Evolutionary conservation across 2,888 invertebrate species (phyloP).

Genomic region (Ochropleura plecta): DNA sequence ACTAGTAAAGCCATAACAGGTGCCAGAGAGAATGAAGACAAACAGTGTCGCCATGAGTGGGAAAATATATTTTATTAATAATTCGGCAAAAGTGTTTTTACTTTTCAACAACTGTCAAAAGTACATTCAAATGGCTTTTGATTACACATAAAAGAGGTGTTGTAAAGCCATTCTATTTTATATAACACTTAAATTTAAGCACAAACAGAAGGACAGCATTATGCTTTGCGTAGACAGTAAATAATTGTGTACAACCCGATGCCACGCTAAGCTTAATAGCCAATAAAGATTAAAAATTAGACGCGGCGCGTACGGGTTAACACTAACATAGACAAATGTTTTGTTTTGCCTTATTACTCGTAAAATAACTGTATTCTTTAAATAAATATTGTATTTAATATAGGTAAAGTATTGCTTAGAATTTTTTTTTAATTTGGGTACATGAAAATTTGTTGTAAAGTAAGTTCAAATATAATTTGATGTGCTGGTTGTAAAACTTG

Average conservation of each 20-base stretch:
- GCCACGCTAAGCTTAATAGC: slow-evolving; percentile 69
- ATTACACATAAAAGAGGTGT: background rate
- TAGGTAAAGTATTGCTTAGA: background rate
- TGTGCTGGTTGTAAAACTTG: slow-evolving; percentile 7
- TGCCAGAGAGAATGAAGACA: no score
- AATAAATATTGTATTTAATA: slow-evolving; percentile 8
- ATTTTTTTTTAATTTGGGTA: background rate
- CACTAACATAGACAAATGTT: slow-evolving; percentile 45
- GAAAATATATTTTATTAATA: no score
- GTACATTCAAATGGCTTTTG: background rate
- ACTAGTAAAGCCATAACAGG: no score
- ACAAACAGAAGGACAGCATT: slow-evolving; percentile 65
- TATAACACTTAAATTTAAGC: slow-evolving; percentile 22
- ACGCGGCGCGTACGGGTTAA: slow-evolving; percentile 30
- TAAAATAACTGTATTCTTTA: slow-evolving; percentile 20
- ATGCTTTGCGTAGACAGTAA: slow-evolving; percentile 64
- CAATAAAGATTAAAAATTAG: slow-evolving; percentile 73
- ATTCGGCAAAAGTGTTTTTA: no score
- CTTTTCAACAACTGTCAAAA: background rate
- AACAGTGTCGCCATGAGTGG: no score
- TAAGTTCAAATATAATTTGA: background rate
- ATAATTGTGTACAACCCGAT: slow-evolving; percentile 62
- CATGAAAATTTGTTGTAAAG: background rate
- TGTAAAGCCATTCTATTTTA: background rate
- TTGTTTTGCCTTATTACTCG: slow-evolving; percentile 24